These are phyloP conservation scores for Melanotus villosus DNA, from an alignment of 2,888 invertebrate genomes.

Conservation along the genomic window DNA sequence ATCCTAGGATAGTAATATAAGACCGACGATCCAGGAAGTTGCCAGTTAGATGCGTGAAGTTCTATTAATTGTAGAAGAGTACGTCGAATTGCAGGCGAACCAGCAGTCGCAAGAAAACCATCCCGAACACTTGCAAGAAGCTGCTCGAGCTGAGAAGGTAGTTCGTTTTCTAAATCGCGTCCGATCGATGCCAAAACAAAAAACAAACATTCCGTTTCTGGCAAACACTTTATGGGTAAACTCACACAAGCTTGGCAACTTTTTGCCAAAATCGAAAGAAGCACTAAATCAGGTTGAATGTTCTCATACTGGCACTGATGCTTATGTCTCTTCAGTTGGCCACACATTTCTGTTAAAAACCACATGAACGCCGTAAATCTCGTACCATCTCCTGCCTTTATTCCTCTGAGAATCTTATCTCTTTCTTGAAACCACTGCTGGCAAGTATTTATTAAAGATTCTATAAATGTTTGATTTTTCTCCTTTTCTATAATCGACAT, in stretches of 20 bases:
- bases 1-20: constrained; percentile 86
- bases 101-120: constrained; percentile 83
- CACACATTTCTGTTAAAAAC: constrained; percentile 92
- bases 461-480: constrained; percentile 89
- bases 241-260: constrained; percentile 91
- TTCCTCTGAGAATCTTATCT: constrained; percentile 74
- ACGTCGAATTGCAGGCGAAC: constrained; percentile 83
- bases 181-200: constrained; percentile 92
- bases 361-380: constrained; percentile 88
- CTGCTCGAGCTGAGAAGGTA: constrained; percentile 85
- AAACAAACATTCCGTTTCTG: constrained; percentile 91
- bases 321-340: constrained; percentile 83
- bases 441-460: constrained; percentile 90
- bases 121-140: constrained; percentile 86
- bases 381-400: constrained; percentile 75
- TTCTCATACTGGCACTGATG: constrained; percentile 72
- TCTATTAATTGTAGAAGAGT: constrained; percentile 92
- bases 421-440: constrained; percentile 89
- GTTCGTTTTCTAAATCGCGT: constrained; percentile 86
- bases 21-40: constrained; percentile 89
- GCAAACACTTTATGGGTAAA: constrained; percentile 84
- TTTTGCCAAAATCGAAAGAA: constrained; percentile 88
- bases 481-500: constrained; percentile 91
- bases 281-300: constrained; percentile 79
- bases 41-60: constrained; percentile 92